Base-by-base conservation (phyloP, 2,888 invertebrate genomes). In the Eilema sororculum region DNA sequence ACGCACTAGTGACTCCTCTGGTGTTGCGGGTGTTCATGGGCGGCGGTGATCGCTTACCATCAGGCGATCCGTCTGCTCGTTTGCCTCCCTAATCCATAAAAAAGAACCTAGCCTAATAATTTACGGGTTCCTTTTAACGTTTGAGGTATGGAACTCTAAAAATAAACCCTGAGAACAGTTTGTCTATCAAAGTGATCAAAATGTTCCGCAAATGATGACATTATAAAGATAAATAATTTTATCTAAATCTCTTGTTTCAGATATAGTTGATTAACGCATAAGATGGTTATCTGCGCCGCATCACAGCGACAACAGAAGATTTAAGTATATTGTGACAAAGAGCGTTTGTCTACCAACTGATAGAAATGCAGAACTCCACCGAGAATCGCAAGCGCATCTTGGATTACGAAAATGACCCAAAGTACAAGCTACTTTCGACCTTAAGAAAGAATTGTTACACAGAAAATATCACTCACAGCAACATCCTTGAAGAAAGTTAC, bases 241-340 rank as follows among this genome's bases (percentile, higher is more conserved):
- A 78, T 80, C 77, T 77, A 70, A 78, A 81, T 85, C 83, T 78
- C 63, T 78, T 77, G 77, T 82, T 84, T 76, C 84, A 84, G 84
- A 78, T 84, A 81, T 67, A 68, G 75, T 57, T 71, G 72, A 74
- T 75, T 67, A 73, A 65, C 30, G 69, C 69, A 69, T 74, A 69
- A 77, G 22, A 75, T 72, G 68, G 69, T 65, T 66, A 63, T 59
- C 68, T 63, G 37, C 59, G 59, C 46, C 33, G 28, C 28, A 69
- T 56, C 10, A 28, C 52, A 70, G 25, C 52, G 60, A 22, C 52
- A 62, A 30, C 30, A 71, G 41, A 57, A 8, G 33, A 56, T 37
- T 33, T 41, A 22, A 58, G 37, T 28, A 20, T 60, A 52, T 33
- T 52, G 65, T 60, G 58, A 71, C 60, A 46, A 66, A 62, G 57